Evolutionary conservation across 2,888 invertebrate species (phyloP).

Genomic region (Xestobium rufovillosum): DNA sequence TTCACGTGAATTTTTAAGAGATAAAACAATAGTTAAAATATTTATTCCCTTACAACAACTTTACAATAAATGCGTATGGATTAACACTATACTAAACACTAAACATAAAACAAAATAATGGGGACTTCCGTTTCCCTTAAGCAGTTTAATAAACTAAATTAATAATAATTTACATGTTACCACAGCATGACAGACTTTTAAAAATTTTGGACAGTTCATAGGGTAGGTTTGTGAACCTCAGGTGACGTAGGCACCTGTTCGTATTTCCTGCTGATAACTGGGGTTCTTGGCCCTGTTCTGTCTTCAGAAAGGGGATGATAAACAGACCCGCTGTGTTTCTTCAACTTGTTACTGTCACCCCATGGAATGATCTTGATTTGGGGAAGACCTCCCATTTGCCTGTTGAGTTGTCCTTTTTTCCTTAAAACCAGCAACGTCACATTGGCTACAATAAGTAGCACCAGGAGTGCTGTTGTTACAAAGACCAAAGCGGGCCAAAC

Average conservation of each 20-base stretch:
- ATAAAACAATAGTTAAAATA: no score
- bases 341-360: constrained; percentile 42
- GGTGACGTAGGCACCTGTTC: constrained; percentile 38
- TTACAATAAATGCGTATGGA: no score
- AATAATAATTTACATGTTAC: no score
- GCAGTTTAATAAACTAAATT: no score
- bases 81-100: no score
- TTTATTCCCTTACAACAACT: no score
- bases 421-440: constrained; percentile 35
- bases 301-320: constrained; percentile 76
- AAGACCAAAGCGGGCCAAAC: constrained; percentile 54
- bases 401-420: constrained; percentile 31
- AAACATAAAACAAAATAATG: no score
- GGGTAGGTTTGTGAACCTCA: neutral
- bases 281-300: constrained; percentile 59
- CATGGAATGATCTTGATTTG: constrained; percentile 38
- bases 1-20: no score
- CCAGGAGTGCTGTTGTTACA: constrained; percentile 48
- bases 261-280: constrained; percentile 52
- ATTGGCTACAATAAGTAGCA: constrained; percentile 46
- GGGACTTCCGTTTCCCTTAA: no score
- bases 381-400: constrained; percentile 35
- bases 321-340: constrained; percentile 66
- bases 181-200: constrained; percentile 1
- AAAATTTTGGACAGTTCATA: neutral